Percentiles rank a stretch among this genome's conserved stretches.
phyloP scores from a whole-genome alignment of 2,113 vertebrate species.

The Chascanopsetta lugubris region DNA sequence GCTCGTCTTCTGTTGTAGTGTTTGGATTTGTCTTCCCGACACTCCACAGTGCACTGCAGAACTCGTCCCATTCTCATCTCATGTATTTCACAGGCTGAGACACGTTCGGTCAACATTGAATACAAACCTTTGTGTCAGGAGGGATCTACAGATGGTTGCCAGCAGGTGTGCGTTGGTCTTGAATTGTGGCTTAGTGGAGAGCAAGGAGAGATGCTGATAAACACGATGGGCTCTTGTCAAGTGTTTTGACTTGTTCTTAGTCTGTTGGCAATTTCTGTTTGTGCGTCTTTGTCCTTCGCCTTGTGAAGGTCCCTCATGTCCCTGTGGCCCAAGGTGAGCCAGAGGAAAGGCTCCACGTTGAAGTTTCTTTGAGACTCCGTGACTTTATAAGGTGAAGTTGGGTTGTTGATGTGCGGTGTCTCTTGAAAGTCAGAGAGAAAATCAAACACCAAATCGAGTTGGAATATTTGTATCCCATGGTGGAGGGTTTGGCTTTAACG shows the following conservation, averaged over 20 bases:
- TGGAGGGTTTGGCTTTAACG: not conserved
- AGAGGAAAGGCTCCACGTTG: slow-evolving; percentile 19
- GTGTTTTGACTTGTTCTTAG: slow-evolving; percentile 33
- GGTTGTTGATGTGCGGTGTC: not conserved
- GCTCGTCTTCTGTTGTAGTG: slow-evolving; percentile 9
- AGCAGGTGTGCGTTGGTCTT: no score
- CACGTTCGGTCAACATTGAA: not conserved
- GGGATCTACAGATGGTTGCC: no score
- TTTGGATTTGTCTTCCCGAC: not conserved
- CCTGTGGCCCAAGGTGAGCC: slow-evolving; percentile 9
- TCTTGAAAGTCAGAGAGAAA: slow-evolving; percentile 8
- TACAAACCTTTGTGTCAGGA: not conserved
- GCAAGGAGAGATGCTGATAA: slow-evolving; percentile 1
- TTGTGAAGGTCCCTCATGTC: slow-evolving; percentile 29
- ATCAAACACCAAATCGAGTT: not conserved
- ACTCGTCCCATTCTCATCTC: not conserved
- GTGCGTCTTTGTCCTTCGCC: slow-evolving; percentile 23
- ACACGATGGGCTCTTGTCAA: slow-evolving; percentile 2
- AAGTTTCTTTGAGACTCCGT: slow-evolving; percentile 28
- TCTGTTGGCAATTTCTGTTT: slow-evolving; percentile 33
- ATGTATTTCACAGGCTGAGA: not conserved
- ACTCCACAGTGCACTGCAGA: not conserved
- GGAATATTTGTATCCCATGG: not conserved
- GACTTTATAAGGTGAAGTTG: slow-evolving; percentile 11
- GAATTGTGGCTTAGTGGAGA: no score